Evolutionary conservation across 35 echinoderm and acorn worm genomes (phyloP), one percentile per base, ranked within the genome.

Genomic region (Chiridota heheva): DNA sequence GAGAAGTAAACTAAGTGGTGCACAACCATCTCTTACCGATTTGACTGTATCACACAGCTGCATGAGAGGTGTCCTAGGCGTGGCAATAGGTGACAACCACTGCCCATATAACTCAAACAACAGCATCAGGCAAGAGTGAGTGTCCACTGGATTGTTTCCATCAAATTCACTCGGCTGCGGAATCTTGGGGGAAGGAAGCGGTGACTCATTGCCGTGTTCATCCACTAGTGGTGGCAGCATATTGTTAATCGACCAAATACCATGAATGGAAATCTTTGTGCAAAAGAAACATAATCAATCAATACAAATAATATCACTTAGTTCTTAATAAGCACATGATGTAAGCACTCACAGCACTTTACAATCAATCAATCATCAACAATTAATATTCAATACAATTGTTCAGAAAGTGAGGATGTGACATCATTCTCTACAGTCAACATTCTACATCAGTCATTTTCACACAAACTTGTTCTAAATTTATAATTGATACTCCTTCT

Each of bases 61-160:
- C 95, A 98, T 98, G 41, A 98, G 89, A 2, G 95, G 89, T 40
- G 95, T 98, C 40, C 78, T 34, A 39, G 89, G 83, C 20, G 81
- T 87, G 13, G 89, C 70, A 25, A 70, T 86, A 3, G 89, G 95
- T 5, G 88, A 80, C 42, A 98, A 62, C 88, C 89, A 91, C 36
- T 92, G 84, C 16, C 84, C 89, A 55, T 88, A 91, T 10, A 88
- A 59, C 85, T 90, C 93, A 10, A 88, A 66, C n/a, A 91, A 81
- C n/a, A 97, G 82, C 84, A 98, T 91, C 40, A 98, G 86, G 70
- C 95, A 98, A 29, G 95, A 98, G 63, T 98, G 95, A 22, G 91
- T 81, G 72, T 98, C 95, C n/a, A 98, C 60, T 36, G 91, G 91
- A 39, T 70, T 80, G 34, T 30, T 78, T 7, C 74, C 74, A 31